Evolutionary conservation across 2,113 vertebrate genomes (phyloP).

Genomic region (Sterna hirundo): DNA sequence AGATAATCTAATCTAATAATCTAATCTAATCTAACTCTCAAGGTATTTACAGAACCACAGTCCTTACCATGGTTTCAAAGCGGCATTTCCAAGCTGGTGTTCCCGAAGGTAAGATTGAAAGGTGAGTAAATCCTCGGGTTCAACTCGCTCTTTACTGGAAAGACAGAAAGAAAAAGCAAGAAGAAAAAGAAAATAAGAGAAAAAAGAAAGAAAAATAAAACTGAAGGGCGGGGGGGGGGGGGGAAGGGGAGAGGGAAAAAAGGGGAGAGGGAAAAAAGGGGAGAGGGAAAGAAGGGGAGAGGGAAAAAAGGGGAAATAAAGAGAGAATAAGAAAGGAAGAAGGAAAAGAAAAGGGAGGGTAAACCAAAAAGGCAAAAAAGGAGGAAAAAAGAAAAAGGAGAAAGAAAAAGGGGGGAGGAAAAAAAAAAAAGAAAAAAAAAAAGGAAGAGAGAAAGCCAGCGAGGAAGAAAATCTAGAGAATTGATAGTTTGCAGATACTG

Average conservation of each 20-base stretch:
- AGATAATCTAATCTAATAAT: not conserved
- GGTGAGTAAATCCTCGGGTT: not conserved
- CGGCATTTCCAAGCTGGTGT: not conserved
- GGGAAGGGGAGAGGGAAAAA: too few relatives aligned
- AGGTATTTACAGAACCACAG: not conserved
- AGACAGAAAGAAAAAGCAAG: not conserved
- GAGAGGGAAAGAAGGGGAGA: fast-evolving
- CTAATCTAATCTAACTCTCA: not conserved
- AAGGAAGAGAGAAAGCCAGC: not conserved
- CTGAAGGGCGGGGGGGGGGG: too few relatives aligned
- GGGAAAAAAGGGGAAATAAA: not conserved
- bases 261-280: not conserved
- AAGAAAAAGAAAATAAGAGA: not conserved
- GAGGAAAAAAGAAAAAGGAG: too few relatives aligned
- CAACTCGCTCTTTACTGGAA: not conserved
- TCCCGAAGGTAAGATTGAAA: not conserved
- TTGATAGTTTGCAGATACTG: not conserved
- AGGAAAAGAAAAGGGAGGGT: too few relatives aligned
- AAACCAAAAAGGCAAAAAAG: fast-evolving
- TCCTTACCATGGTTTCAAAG: not conserved
- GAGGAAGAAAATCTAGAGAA: not conserved
- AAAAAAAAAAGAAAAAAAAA: fast-evolving
- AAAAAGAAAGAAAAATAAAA: not conserved
- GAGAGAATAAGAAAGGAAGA: not conserved
- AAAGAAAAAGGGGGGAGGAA: too few relatives aligned